Evolutionary conservation across 30 jellyfish, hydroid and myxozoan genomes (phyloP).

Genomic region (Turritopsis dohrnii): DNA sequence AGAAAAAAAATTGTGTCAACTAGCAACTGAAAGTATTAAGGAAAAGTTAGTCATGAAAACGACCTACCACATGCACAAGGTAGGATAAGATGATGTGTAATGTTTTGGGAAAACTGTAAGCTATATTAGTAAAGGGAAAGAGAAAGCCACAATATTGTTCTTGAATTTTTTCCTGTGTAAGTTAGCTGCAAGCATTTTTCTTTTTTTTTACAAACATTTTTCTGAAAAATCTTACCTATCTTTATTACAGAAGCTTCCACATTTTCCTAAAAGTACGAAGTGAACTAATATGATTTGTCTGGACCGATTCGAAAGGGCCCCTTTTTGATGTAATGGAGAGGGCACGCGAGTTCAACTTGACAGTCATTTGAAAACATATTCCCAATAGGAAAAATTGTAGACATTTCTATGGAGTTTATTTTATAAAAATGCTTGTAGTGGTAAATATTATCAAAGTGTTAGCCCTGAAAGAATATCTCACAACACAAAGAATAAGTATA

Average conservation of each 20-base stretch:
- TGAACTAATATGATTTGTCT: too few relatives aligned
- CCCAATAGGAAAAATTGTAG: too few relatives aligned
- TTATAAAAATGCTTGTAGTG: too few relatives aligned
- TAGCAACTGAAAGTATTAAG: neutral
- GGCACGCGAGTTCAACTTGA: too few relatives aligned
- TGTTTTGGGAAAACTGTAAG: constrained; percentile 2
- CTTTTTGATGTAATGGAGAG: too few relatives aligned
- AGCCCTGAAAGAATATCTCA: too few relatives aligned
- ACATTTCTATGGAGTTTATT: too few relatives aligned
- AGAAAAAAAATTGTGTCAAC: neutral
- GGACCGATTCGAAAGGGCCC: too few relatives aligned
- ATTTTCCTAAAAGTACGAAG: neutral
- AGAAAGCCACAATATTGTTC: neutral
- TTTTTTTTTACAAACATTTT: neutral
- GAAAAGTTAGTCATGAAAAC: neutral
- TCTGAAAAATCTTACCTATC: neutral
- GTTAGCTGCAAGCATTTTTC: too few relatives aligned
- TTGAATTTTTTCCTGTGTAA: neutral
- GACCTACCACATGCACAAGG: constrained; percentile 8
- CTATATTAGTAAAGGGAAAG: neutral
- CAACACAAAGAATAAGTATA: too few relatives aligned
- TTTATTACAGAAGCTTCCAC: constrained; percentile 2
- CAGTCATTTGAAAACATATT: too few relatives aligned
- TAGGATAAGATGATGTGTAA: neutral
- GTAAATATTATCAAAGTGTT: too few relatives aligned